These are phyloP conservation scores for Thaumetopoea pityocampa DNA, from an alignment of 1,140 invertebrate genomes.

Conservation along the genomic window DNA sequence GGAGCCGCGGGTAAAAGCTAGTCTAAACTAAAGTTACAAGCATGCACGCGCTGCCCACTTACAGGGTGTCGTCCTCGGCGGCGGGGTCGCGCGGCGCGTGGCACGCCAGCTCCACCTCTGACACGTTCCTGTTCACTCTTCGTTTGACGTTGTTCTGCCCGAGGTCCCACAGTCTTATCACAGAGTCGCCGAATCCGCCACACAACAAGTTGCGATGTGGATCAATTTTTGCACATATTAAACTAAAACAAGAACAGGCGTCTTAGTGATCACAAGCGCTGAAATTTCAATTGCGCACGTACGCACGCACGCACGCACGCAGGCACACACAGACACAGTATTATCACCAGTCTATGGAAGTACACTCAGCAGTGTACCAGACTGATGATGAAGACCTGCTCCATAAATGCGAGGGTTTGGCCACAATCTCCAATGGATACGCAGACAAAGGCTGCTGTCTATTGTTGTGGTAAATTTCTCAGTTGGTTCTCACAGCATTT, in stretches of 20 bases:
- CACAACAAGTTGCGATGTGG: conserved; percentile 77
- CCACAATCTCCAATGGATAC: too few relatives aligned
- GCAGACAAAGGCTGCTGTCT: too few relatives aligned
- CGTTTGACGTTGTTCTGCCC: conserved; percentile 76
- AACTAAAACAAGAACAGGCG: conserved; percentile 51
- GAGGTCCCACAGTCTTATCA: conserved; percentile 79
- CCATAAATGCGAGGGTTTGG: too few relatives aligned
- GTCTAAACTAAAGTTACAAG: not conserved
- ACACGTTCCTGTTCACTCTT: conserved; percentile 64
- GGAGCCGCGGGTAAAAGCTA: too few relatives aligned
- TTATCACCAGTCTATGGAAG: too few relatives aligned
- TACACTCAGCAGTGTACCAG: too few relatives aligned
- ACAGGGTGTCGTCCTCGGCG: conserved; percentile 51
- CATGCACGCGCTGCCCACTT: conserved; percentile 21
- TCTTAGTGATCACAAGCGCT: too few relatives aligned
- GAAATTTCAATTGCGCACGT: conserved; percentile 1
- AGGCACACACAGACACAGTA: too few relatives aligned
- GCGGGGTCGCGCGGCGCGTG: conserved; percentile 47
- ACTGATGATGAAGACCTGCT: too few relatives aligned
- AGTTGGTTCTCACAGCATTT: too few relatives aligned
- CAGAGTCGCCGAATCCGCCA: conserved; percentile 78
- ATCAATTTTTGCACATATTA: conserved; percentile 77
- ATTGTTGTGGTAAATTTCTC: too few relatives aligned
- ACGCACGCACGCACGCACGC: too few relatives aligned
- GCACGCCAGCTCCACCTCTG: conserved; percentile 64